These are phyloP conservation scores for Zophobas atratus DNA, from an alignment of 1,140 invertebrate genomes.

Conservation along the genomic window DNA sequence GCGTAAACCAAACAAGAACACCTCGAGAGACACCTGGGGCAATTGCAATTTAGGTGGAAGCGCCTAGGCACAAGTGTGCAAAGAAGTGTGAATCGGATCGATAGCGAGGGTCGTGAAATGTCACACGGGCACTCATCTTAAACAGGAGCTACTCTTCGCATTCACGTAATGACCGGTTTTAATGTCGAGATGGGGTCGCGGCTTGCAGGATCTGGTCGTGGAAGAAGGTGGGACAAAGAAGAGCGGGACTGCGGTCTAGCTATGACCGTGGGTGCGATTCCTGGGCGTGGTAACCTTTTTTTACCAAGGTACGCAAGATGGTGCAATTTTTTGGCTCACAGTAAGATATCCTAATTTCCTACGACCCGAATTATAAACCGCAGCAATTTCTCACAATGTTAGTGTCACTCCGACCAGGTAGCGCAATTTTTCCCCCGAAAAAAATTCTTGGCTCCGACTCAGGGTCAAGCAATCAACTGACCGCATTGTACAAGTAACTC, in stretches of 20 bases:
- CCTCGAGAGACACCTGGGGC: slow-evolving; percentile 11
- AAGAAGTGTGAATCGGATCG: slow-evolving; percentile 16
- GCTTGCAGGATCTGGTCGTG: too few relatives aligned
- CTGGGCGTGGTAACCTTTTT: too few relatives aligned
- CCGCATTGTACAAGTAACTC: slow-evolving; percentile 1
- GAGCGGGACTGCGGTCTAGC: too few relatives aligned
- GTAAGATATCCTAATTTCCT: too few relatives aligned
- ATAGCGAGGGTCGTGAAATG: slow-evolving; percentile 9
- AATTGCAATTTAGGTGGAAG: slow-evolving; percentile 7
- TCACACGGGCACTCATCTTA: slow-evolving; percentile 6
- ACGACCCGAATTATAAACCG: too few relatives aligned
- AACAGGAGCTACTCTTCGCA: background rate
- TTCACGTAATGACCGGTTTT: slow-evolving; percentile 7
- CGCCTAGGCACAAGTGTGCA: slow-evolving; percentile 10
- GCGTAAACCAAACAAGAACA: background rate
- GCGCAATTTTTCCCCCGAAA: background rate
- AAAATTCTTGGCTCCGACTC: slow-evolving; percentile 25
- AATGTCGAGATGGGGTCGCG: background rate
- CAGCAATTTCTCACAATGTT: background rate
- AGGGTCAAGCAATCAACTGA: slow-evolving; percentile 33
- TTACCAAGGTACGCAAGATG: too few relatives aligned
- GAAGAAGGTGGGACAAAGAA: too few relatives aligned
- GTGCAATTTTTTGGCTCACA: too few relatives aligned
- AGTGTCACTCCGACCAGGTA: background rate
- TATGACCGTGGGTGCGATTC: too few relatives aligned